These are phyloP conservation scores for Dissostichus mawsoni DNA, from an alignment of 2,113 vertebrate genomes.

Conservation along the genomic window DNA sequence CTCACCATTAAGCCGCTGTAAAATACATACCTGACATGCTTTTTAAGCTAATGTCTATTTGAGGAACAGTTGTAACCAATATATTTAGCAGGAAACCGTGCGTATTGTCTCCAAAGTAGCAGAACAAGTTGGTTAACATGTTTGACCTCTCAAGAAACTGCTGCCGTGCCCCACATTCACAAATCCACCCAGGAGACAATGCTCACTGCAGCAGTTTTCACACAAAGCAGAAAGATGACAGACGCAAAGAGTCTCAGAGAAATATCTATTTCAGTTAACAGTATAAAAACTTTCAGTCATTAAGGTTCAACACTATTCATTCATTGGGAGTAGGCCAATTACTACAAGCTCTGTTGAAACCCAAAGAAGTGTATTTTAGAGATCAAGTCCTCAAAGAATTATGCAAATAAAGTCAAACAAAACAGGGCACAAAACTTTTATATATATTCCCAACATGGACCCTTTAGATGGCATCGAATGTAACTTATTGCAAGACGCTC, in stretches of 20 bases:
- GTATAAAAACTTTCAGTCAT: background rate
- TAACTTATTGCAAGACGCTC: too few relatives aligned
- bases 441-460: background rate
- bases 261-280: background rate
- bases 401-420: background rate
- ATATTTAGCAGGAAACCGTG: slow-evolving; percentile 46
- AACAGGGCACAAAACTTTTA: background rate
- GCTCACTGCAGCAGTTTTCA: slow-evolving; percentile 20
- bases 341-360: background rate
- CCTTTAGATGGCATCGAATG: too few relatives aligned
- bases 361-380: background rate
- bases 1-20: slow-evolving; percentile 32
- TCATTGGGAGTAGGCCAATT: background rate
- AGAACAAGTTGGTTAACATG: slow-evolving; percentile 79
- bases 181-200: slow-evolving; percentile 22
- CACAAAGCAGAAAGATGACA: slow-evolving; percentile 12
- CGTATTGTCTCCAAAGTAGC: slow-evolving; percentile 65
- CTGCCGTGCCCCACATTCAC: slow-evolving; percentile 50
- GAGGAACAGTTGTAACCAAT: slow-evolving; percentile 59
- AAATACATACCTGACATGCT: slow-evolving; percentile 46
- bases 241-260: background rate
- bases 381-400: background rate
- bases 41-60: slow-evolving; percentile 36
- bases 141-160: slow-evolving; percentile 55
- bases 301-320: background rate